Percentiles rank a stretch among this genome's conserved stretches.
Conservation (phyloP, 37 sponge, comb jelly and placozoan genomes). For the Halisarca cf. caerulea region DNA sequence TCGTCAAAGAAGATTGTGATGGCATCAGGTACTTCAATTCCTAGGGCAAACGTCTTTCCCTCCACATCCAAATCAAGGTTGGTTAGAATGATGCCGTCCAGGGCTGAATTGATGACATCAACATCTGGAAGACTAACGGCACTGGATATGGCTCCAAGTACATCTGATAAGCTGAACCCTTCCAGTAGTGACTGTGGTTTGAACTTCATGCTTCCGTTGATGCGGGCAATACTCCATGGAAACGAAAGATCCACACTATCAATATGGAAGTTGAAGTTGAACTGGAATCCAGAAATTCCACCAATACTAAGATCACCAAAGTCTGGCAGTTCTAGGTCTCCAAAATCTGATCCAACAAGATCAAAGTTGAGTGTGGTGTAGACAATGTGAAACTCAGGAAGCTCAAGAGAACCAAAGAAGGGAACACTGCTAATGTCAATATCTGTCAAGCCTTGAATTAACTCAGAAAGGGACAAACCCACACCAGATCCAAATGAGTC, state of each 20-base stretch:
- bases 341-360: background rate
- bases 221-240: no score
- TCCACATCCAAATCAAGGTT: background rate
- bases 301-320: background rate
- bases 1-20: background rate
- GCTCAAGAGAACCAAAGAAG: background rate
- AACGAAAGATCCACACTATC: background rate
- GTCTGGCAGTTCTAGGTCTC: background rate
- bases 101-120: background rate
- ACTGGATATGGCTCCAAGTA: background rate
- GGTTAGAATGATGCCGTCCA: background rate
- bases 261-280: background rate
- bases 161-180: background rate
- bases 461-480: background rate
- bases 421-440: background rate
- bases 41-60: background rate
- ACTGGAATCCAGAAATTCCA: background rate
- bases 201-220: background rate
- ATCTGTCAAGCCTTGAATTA: background rate
- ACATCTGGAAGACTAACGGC: background rate
- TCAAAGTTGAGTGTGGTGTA: background rate
- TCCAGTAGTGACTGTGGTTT: background rate
- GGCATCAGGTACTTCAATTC: background rate
- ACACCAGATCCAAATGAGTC: background rate
- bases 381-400: background rate